Percentiles rank a stretch among this genome's conserved stretches.
These are phyloP conservation scores for Chionodraco myersi DNA, from an alignment of 2,113 vertebrate genomes.

Conservation along the genomic window DNA sequence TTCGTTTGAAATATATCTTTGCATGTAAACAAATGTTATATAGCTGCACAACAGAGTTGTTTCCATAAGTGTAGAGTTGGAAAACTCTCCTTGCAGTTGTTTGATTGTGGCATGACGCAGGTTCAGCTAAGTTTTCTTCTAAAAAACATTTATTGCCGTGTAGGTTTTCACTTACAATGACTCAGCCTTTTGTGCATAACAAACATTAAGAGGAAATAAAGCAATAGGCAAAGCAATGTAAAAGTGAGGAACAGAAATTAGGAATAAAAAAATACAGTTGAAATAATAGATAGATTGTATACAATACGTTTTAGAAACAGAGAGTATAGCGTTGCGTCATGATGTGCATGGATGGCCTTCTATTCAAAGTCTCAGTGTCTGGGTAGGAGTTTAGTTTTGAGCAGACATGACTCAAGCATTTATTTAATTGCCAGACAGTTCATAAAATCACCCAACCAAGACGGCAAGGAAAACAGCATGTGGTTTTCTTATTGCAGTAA, in stretches of 20 bases:
- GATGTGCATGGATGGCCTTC: neutral
- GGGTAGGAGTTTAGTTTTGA: conserved; percentile 29
- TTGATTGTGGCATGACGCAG: neutral
- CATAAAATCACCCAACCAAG: conserved; percentile 38
- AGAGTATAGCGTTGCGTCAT: no score
- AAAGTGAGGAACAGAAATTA: no score
- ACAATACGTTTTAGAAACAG: no score
- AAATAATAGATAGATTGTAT: no score
- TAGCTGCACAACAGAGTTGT: neutral
- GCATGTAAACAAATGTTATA: neutral
- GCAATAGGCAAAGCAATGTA: no score
- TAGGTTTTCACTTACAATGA: no score
- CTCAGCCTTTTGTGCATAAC: no score
- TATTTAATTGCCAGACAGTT: conserved; percentile 46
- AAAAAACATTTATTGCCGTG: no score
- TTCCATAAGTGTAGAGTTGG: neutral
- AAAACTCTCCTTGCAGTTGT: neutral
- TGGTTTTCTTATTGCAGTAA: conserved; percentile 3
- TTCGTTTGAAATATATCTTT: neutral
- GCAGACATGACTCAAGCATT: conserved; percentile 54
- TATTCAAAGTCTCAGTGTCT: conserved; percentile 35
- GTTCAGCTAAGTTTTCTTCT: neutral
- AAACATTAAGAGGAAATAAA: no score
- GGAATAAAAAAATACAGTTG: no score
- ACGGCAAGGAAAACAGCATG: conserved; percentile 20